Evolutionary conservation across 2,797 vertebrate species (phyloP), one percentile per base, ranked within the genome.

Genomic region (Salmo trutta): DNA sequence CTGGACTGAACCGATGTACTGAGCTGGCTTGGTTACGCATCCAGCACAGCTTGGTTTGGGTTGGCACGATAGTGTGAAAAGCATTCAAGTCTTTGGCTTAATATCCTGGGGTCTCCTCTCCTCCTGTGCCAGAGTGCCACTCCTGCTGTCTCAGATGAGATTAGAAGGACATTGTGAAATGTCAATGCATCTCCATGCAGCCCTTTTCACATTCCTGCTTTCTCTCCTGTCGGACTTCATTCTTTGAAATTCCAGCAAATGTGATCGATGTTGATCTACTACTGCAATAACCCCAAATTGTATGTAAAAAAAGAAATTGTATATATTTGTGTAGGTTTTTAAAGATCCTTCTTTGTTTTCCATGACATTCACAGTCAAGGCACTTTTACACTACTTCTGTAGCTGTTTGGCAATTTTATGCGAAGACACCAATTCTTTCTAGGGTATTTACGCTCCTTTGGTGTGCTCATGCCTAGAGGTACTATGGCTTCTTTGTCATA

Each of bases 111-210:
- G 33, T 74, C 59, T 24, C 75, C 67, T 62, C 16, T 27, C 74
- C 67, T 62, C 16, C 24, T 27, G 77, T 75, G 75, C 77, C 77
- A 78, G 68, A 81, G 67, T 78, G 56, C 83, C 59, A 2, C 89
- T 86, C 87, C 91, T 86, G 89, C 91, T 90, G 90, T 64, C 84
- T 78, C 85, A 75, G 71, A 87, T 87, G 83, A 87, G 74, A 90
- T 77, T 82, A 71, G 80, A 89, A 84, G 83, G 76, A 84, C 84
- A 77, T 52, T 27, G 87, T 79, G 83, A 90, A 88, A 88, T 81
- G 81, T 83, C 77, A 75, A 41, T 67, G 10, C 75, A 31, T 70
- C 78, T 81, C 79, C 66, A 71, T 75, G 73, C 80, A 16, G 41
- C 69, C 64, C 71, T 78, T 75, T 78, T 75, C 73, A 66, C 51